These are phyloP conservation scores for Ornithoptera alexandrae DNA, from an alignment of 2,888 invertebrate species.

Conservation along the genomic window DNA sequence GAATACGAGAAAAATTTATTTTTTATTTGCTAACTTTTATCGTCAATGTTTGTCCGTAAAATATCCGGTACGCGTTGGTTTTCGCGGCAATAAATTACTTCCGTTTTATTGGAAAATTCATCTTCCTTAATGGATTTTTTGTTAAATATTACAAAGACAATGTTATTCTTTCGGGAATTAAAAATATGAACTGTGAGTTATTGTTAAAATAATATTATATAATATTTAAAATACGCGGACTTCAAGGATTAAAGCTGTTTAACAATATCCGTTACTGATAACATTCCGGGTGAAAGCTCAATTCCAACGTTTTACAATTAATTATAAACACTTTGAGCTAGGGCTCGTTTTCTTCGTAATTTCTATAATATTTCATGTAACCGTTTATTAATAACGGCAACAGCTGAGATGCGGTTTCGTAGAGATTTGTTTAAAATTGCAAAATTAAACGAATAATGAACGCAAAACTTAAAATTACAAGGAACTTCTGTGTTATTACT, in stretches of 20 bases:
- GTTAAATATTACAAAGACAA: background rate
- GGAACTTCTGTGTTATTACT: constrained; percentile 20
- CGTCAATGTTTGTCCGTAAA: background rate
- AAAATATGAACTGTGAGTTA: background rate
- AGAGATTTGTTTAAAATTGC: constrained; percentile 3
- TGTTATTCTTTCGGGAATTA: background rate
- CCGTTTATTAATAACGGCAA: constrained; percentile 3
- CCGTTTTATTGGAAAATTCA: constrained; percentile 1
- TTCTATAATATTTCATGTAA: background rate
- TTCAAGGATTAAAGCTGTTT: background rate
- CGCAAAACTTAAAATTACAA: constrained; percentile 17
- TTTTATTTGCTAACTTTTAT: background rate
- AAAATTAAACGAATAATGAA: constrained; percentile 13
- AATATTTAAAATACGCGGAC: background rate
- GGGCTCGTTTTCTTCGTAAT: background rate
- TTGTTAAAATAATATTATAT: no score
- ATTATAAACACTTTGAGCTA: background rate
- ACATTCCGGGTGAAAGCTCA: background rate
- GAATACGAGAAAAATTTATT: no score
- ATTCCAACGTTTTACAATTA: background rate
- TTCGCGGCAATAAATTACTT: background rate
- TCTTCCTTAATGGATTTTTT: background rate
- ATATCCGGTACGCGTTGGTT: background rate
- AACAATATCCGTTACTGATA: background rate
- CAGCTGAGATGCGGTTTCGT: constrained; percentile 4